Evolutionary conservation across 2,888 invertebrate species (phyloP).

Genomic region (Carcina quercana): DNA sequence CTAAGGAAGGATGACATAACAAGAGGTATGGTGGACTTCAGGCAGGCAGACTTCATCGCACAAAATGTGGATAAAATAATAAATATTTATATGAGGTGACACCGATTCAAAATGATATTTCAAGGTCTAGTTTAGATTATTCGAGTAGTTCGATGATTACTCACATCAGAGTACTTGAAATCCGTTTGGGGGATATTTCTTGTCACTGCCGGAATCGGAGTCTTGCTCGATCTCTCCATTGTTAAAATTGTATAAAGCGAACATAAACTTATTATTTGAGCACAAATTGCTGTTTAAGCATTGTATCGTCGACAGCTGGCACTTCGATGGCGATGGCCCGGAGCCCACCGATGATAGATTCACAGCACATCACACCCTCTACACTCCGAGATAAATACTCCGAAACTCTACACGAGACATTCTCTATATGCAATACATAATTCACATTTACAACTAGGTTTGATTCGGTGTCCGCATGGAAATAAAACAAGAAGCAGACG

Average conservation of each 20-base stretch:
- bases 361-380: conserved; percentile 42
- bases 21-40: too few relatives aligned
- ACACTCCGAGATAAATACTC: conserved; percentile 3
- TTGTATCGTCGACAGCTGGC: conserved; percentile 31
- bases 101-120: background rate
- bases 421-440: background rate
- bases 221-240: conserved; percentile 23
- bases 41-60: too few relatives aligned
- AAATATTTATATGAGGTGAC: background rate
- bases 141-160: conserved; percentile 24
- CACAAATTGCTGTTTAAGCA: conserved; percentile 28
- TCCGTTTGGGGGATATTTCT: conserved; percentile 47
- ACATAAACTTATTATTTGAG: conserved; percentile 34
- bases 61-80: background rate
- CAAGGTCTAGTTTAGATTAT: conserved; percentile 4
- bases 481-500: conserved; percentile 37
- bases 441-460: background rate
- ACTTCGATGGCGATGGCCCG: conserved; percentile 30
- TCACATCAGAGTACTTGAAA: conserved; percentile 49
- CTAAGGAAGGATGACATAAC: too few relatives aligned
- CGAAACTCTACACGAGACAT: conserved; percentile 1
- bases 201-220: conserved; percentile 41
- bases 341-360: conserved; percentile 29
- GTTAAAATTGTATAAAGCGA: conserved; percentile 4
- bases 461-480: conserved; percentile 14